Evolutionary conservation across 2,113 vertebrate genomes (phyloP).

Genomic region (Typhlomys cinereus): DNA sequence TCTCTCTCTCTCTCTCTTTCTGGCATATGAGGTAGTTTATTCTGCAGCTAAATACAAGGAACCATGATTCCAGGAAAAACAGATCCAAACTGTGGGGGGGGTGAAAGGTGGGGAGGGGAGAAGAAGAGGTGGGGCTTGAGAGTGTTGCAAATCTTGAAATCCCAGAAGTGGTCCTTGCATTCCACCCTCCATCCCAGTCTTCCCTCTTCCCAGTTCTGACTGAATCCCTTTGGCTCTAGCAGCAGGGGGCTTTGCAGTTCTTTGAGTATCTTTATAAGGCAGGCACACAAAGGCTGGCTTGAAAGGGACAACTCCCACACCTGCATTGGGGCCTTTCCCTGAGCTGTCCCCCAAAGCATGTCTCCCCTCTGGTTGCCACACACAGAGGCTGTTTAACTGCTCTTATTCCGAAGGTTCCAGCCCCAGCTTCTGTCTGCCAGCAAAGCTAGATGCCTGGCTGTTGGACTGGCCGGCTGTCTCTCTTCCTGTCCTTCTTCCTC

Average conservation of each 20-base stretch:
- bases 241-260: background rate
- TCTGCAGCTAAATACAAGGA: too few relatives aligned
- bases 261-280: background rate
- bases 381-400: background rate
- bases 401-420: background rate
- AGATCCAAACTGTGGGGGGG: too few relatives aligned
- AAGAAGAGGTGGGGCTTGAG: too few relatives aligned
- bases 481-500: background rate
- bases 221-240: background rate
- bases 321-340: background rate
- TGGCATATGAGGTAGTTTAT: too few relatives aligned
- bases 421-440: background rate
- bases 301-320: background rate
- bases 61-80: too few relatives aligned
- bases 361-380: background rate
- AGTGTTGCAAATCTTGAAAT: too few relatives aligned
- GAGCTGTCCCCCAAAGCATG: background rate
- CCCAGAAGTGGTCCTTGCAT: too few relatives aligned
- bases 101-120: background rate
- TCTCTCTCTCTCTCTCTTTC: too few relatives aligned
- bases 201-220: too few relatives aligned
- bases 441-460: background rate
- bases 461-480: rapidly evolving
- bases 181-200: too few relatives aligned
- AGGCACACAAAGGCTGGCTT: slow-evolving; percentile 4